Evolutionary conservation across 2,888 invertebrate genomes (phyloP), one percentile per base, ranked within the genome.

Genomic region (Venustoraphidia nigricollis): DNA sequence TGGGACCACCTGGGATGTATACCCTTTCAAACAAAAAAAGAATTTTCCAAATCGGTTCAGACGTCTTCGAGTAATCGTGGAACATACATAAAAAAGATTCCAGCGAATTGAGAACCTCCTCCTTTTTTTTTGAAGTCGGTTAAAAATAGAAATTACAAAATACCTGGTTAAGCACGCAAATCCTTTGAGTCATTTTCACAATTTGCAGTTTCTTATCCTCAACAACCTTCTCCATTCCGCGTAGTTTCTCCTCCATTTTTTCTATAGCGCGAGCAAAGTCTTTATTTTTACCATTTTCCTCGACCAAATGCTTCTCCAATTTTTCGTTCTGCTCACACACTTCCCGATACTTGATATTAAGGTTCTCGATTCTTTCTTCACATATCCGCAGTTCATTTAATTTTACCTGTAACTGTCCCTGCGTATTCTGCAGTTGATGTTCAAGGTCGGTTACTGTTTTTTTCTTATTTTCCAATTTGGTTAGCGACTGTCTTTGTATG

Each of bases 401-500:
- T 38, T 42, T 42, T 14, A 36, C 43, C 37, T 47, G 42, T 8
- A 47, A 13, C 13, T 47, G 42, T 3, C 36, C 13, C 34, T 47
- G 47, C 9, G 35, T 43, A 17, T 37, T 11, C 11, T 43, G 42
- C 14, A 47, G 14, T 37, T 47, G 42, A 38, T 34, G 38, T 11
- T 47, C 42, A 8, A 42, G 14, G 14, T 47, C 47, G 10, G 10
- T 36, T 10, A n/a, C 42, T 9, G 34, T 36, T 14, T 13, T 37
- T 47, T 42, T 47, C 10, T 37, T 36, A 27, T 47, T 47, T 9
- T 35, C 47, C 11, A 47, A 52, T 53, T 48, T 55, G 59, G 48
- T 58, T 60, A 36, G 56, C 58, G 52, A 59, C 55, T 10, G 56
- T 56, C 48, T 61, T 59, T 34, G 52, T 55, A 50, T 59, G 58